Conservation (phyloP, 2,797 vertebrate genomes). For the Fundulus diaphanus region DNA sequence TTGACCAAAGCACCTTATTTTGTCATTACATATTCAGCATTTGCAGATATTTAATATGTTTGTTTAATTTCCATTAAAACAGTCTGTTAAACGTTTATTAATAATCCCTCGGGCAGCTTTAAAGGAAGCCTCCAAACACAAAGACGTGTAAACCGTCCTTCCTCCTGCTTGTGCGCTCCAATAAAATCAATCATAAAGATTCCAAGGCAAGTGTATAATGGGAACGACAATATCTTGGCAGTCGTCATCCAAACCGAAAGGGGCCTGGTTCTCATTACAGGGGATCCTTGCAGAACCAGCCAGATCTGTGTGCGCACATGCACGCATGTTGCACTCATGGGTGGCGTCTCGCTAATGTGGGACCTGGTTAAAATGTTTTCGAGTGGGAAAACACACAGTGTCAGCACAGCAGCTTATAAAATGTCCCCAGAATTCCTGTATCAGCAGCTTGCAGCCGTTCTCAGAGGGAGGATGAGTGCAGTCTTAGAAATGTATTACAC, state of each 20-base stretch:
- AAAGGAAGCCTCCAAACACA: conserved; percentile 22
- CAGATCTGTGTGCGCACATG: conserved; percentile 16
- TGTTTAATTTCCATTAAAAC: conserved; percentile 40
- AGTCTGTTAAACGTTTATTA: conserved; percentile 59
- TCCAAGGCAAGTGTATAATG: conserved; percentile 68
- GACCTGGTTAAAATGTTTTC: conserved; percentile 66
- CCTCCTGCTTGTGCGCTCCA: conserved; percentile 38
- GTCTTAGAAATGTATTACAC: conserved; percentile 40
- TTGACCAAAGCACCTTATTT: neutral
- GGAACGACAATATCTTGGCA: conserved; percentile 57
- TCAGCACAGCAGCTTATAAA: conserved; percentile 67
- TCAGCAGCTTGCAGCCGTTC: conserved; percentile 56
- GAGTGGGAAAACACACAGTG: conserved; percentile 64
- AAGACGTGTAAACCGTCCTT: conserved; percentile 22
- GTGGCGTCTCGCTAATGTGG: conserved; percentile 65
- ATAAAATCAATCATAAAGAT: conserved; percentile 73
- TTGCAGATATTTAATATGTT: conserved; percentile 14
- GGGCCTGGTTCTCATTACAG: conserved; percentile 72
- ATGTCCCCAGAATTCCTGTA: conserved; percentile 57
- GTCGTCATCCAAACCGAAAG: conserved; percentile 60
- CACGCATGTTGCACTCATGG: conserved; percentile 37
- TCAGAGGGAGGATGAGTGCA: conserved; percentile 14
- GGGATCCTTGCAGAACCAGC: conserved; percentile 48
- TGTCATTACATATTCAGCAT: neutral
- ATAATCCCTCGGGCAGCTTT: conserved; percentile 52